Evolutionary conservation across 92 coral and sea anemone genomes (phyloP), one percentile per base, ranked within the genome.

Genomic region (Parazoanthus atlanticus): DNA sequence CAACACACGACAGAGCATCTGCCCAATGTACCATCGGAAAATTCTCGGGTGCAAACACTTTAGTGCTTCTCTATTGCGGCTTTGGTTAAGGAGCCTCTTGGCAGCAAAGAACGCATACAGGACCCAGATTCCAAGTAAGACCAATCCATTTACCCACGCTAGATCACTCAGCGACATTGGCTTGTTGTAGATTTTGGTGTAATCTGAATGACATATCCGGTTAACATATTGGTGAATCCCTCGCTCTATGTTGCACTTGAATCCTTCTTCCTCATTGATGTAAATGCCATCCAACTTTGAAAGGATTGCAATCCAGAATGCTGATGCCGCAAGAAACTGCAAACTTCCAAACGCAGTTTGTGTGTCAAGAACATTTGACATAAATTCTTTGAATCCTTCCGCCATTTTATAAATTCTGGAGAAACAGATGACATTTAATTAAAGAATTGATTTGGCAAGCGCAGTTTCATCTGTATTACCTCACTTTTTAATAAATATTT

Each of bases 151-250:
- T 21, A 84, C 79, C 87, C 87, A 84, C 3, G 87, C 87, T 25
- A 84, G 26, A 32, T 84, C 87, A 29, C 52, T 69, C 25, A 84
- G 78, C 15, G 87, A 71, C 43, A 84, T 6, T 1, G 87, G 87
- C 28, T 71, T 69, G 87, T 84, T 84, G 87, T 84, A 84, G 40
- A 46, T 23, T 41, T 84, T 84, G 7, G 79, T 33, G 25, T 84
- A 84, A 31, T 84, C 87, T 69, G 87, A 84, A 47, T 84, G 87
- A 43, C 87, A 84, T 69, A 84, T 41, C 67, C 87, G 87, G 78
- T 84, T 84, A 3, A 84, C 87, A 30, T 41, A 84, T 40, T 84
- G 87, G 26, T 84, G 78, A 70, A 84, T 13, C 1, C 87, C 87
- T 84, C 78, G 76, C 21, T 69, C 87, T 8, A 29, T 0, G 29